phyloP scores from a whole-genome alignment of 1,140 invertebrate species.

The Chironomus striatipennis region DNA sequence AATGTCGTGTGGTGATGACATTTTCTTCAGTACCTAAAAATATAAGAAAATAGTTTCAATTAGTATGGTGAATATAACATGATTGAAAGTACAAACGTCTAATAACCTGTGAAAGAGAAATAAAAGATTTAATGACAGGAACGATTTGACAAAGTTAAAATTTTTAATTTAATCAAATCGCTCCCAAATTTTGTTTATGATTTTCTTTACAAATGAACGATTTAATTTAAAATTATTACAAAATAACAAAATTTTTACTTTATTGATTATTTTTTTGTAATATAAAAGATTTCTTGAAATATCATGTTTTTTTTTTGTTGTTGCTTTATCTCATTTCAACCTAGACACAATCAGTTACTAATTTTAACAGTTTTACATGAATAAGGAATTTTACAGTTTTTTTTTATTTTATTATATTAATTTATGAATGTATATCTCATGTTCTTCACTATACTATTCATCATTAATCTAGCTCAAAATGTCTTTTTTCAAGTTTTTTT shows the following conservation, averaged over 20 bases:
- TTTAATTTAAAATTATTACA: not conserved
- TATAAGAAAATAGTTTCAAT: not conserved
- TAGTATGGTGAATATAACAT: not conserved
- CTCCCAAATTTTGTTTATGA: too few species aligned
- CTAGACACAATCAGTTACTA: constrained; percentile 13
- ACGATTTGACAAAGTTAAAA: not conserved
- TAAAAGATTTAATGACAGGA: not conserved
- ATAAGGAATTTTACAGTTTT: not conserved
- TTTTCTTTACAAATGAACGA: too few species aligned
- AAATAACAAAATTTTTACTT: constrained; percentile 6
- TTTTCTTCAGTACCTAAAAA: not conserved
- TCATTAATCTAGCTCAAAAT: not conserved
- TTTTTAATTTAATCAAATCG: too few species aligned
- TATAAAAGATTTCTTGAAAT: constrained; percentile 14
- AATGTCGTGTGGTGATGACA: too few species aligned
- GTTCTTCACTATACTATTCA: too few species aligned
- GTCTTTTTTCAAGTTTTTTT: not conserved
- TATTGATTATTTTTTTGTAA: constrained; percentile 4
- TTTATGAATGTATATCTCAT: constrained; percentile 3
- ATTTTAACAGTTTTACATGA: not conserved
- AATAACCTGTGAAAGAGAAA: not conserved
- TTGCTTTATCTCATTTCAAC: not conserved
- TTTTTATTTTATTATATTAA: too few species aligned
- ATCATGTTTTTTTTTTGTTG: not conserved
- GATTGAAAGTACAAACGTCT: not conserved